Conservation (phyloP, 2,797 vertebrate species). For the Octomys mimax region DNA sequence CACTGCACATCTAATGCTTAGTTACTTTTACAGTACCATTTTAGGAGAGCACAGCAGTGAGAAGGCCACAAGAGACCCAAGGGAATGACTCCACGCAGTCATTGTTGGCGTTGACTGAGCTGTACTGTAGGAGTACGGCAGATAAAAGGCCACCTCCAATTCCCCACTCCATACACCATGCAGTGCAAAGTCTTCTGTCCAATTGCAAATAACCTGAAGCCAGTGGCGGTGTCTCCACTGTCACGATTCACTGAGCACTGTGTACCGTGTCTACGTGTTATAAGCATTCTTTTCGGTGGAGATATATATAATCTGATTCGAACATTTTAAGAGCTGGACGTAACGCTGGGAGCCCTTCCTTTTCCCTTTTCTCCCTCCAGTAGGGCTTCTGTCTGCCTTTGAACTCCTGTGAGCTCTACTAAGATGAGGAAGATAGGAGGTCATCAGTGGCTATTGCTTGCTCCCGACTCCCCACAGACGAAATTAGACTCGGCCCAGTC, state of each 20-base stretch:
- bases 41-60: background rate
- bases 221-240: background rate
- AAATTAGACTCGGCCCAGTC: background rate
- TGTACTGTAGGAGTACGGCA: background rate
- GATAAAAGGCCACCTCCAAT: background rate
- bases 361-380: background rate
- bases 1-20: background rate
- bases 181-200: background rate
- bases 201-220: background rate
- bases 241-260: background rate
- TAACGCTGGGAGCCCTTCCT: background rate
- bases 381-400: background rate
- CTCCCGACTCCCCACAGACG: no score
- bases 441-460: background rate
- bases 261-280: background rate
- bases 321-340: background rate
- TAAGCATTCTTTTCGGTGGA: background rate
- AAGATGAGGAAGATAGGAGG: background rate
- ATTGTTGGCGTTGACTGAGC: background rate
- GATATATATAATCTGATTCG: background rate
- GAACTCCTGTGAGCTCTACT: conserved; percentile 25
- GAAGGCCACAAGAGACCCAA: background rate
- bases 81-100: background rate
- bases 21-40: background rate
- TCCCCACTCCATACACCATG: rapidly evolving